Percentiles rank a stretch among this genome's conserved stretches.
Conservation (phyloP, 2,113 vertebrate species). For the Amazona guildingii region DNA sequence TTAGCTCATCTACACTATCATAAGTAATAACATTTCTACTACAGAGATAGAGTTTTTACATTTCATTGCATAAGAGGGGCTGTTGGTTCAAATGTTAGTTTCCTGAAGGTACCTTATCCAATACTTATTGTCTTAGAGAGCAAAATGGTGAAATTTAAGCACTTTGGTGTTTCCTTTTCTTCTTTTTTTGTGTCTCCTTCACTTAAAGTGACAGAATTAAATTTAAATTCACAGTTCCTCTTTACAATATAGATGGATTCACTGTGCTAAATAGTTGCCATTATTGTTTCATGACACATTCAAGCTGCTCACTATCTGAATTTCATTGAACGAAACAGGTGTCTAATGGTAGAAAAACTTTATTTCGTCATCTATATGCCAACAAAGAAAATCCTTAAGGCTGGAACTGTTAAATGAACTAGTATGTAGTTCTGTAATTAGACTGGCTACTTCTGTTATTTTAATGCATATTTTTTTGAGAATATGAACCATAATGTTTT, state of each 20-base stretch:
- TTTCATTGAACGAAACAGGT: not conserved
- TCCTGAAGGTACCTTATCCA: not conserved
- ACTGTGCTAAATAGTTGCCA: not conserved
- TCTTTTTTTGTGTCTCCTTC: not conserved
- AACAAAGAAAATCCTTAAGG: not conserved
- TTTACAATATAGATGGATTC: not conserved
- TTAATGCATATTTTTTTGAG: not conserved
- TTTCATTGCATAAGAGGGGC: not conserved
- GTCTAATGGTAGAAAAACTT: not conserved
- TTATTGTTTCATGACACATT: not conserved
- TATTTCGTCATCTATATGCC: not conserved
- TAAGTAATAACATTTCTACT: not conserved
- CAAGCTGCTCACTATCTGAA: not conserved
- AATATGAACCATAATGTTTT: not conserved
- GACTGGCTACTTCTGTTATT: not conserved
- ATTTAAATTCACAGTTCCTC: not conserved
- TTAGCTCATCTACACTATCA: not conserved
- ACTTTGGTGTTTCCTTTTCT: not conserved
- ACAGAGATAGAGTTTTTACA: not conserved
- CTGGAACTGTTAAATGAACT: not conserved
- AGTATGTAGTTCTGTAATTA: not conserved
- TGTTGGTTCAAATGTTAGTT: not conserved
- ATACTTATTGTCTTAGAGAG: not conserved
- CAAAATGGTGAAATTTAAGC: not conserved
- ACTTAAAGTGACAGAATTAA: not conserved